Base-by-base conservation (phyloP, 2,888 invertebrate genomes). In the Erebia ligea region DNA sequence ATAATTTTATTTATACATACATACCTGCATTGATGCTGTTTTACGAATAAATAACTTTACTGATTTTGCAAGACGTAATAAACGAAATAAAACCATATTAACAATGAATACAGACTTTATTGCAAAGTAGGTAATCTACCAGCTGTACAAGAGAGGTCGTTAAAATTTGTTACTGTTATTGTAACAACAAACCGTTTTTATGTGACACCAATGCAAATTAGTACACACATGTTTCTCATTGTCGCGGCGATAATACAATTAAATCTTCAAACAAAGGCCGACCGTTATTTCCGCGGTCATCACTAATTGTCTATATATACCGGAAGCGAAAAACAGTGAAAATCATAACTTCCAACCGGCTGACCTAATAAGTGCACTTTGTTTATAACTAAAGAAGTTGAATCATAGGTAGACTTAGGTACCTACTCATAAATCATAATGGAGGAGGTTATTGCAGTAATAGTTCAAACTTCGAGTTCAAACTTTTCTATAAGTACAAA, bases 231-330 rank as follows among this genome's bases (percentile, higher is more conserved):
- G 69, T 70, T 6, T 62, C 65, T 71, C 70, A 74, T 75, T 76
- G 72, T 78, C 75, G 67, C 73, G 50, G 74, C 67, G 70, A 73
- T 76, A 68, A 25, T 67, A 58, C 67, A 78, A 80, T 78, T 75
- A 73, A 72, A 71, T 74, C 54, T 69, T 70, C 57, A 81, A 80
- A 82, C 81, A 80, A 81, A 79, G 75, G 77, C 71, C 63, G 61
- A 70, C 82, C 82, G 81, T 81, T 82, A 82, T 73, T 71, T 82
- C 81, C 80, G 82, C 74, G 70, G 48, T 75, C 73, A 74, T 75
- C 75, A 74, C 73, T 76, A 76, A 73, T 74, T 76, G 71, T 73
- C 73, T 77, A 69, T 71, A 69, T 71, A 70, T 34, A 70, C 73
- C 76, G 79, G 76, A 78, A 76, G 73, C 74, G 67, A 74, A 63